Evolutionary conservation across 2,888 invertebrate species (phyloP), one percentile per base, ranked within the genome.

Genomic region (Hirudinaria manillensis): DNA sequence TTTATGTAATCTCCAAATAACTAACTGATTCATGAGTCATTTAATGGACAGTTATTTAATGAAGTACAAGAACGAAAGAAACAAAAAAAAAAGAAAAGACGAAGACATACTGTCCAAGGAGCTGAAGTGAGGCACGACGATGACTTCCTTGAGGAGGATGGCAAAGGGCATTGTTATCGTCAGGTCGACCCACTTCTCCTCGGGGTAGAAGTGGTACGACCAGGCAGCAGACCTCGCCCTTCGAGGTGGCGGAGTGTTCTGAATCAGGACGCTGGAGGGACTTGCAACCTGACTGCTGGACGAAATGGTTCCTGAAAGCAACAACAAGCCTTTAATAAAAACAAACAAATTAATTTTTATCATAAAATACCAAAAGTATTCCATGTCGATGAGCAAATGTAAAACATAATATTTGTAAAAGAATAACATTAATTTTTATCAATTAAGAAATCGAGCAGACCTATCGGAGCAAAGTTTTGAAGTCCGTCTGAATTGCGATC

Each of bases 191-290:
- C 92, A 93, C 4, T 84, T 82, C 56, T 91, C 91, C 86, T 94
- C 93, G 45, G 93, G 92, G 87, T 93, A 94, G 87, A 94, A 96
- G 87, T 95, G 93, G 87, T 95, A 94, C 45, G 92, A 92, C 95
- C 95, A 96, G n/a, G 94, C 91, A 4, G 95, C 92, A 0, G 93
- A 92, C 77, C 94, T 89, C 32, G 93, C 92, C 61, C 95, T 88
- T 65, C 93, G 88, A 82, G 92, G 92, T 3, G 93, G 91, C 0
- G 92, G 91, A 0, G 90, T 89, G 73, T 91, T 90, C 83, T 92
- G 91, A 79, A 96, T 91, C 55, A 96, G 88, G 77, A 93, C 91
- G 85, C 94, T 93, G 0, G 94, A 92, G 0, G 93, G 91, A 83
- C 93, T 93, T 10, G 93, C 93, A 3, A 93, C 92, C 2, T 92